phyloP scores from a whole-genome alignment of 2,888 invertebrate genomes.

The Ethmia dodecea region DNA sequence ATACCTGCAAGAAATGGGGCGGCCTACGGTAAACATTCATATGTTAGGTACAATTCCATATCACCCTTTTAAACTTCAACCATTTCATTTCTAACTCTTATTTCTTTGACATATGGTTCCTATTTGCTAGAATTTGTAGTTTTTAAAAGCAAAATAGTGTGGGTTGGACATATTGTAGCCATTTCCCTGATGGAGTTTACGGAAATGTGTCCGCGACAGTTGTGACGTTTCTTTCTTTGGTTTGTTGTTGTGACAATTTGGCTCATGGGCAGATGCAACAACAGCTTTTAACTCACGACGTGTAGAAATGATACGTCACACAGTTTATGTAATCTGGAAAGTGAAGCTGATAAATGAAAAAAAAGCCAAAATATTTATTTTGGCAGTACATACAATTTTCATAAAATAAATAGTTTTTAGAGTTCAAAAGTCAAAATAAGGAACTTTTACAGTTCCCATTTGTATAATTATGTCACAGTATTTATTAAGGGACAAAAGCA shows the following conservation, averaged over 20 bases:
- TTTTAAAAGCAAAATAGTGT: constrained; percentile 22
- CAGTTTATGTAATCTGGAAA: too few relatives aligned
- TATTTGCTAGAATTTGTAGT: constrained; percentile 5
- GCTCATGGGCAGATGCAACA: constrained; percentile 66
- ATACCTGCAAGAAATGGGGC: constrained; percentile 53
- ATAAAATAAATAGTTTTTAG: neutral
- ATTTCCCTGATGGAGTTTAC: constrained; percentile 44
- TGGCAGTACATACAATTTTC: neutral
- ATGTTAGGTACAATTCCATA: constrained; percentile 1
- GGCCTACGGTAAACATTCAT: constrained; percentile 28
- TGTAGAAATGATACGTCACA: too few relatives aligned
- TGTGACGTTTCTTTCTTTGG: constrained; percentile 38
- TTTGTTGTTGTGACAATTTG: constrained; percentile 49
- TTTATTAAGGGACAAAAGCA: too few relatives aligned
- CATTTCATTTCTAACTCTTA: constrained; percentile 29
- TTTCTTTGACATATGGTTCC: constrained; percentile 14
- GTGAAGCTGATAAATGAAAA: too few relatives aligned
- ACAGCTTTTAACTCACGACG: too few relatives aligned
- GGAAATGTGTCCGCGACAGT: constrained; percentile 61
- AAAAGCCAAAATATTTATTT: too few relatives aligned
- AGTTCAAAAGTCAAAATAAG: neutral
- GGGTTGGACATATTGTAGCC: constrained; percentile 34
- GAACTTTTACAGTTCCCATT: neutral
- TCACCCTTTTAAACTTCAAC: neutral
- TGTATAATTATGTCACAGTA: neutral